Percentiles rank a stretch among this genome's conserved stretches.
phyloP scores from a whole-genome alignment of 2,888 invertebrate species.

The Allacma fusca region DNA sequence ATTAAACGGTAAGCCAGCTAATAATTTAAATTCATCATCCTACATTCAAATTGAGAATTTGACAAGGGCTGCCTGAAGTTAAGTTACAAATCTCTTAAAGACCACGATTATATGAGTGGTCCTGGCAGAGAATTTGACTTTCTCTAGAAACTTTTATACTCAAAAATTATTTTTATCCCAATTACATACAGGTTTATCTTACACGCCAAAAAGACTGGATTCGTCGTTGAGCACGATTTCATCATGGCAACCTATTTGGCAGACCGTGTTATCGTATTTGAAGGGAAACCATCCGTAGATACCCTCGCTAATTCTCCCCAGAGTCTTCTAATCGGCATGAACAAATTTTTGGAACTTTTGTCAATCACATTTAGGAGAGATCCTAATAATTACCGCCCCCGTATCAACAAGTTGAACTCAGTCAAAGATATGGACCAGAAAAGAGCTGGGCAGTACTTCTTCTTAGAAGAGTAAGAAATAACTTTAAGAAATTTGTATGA shows the following conservation, averaged over 20 bases:
- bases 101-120: too few species aligned
- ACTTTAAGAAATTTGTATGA: neutral
- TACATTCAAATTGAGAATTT: too few species aligned
- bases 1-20: conserved; percentile 80
- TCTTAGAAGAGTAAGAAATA: conserved; percentile 85
- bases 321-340: conserved; percentile 96
- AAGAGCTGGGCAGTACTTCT: conserved; percentile 96
- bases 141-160: too few species aligned
- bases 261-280: conserved; percentile 98
- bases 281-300: conserved; percentile 88
- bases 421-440: conserved; percentile 99
- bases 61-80: too few species aligned
- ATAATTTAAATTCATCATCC: neutral
- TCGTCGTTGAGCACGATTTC: conserved; percentile 99
- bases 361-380: conserved; percentile 98
- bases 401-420: conserved; percentile 96
- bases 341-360: conserved; percentile 90
- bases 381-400: conserved; percentile 97
- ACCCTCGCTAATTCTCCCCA: conserved; percentile 92
- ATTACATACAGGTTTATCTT: conserved; percentile 81
- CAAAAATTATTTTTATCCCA: too few species aligned
- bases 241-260: conserved; percentile 99
- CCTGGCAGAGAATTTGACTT: too few species aligned
- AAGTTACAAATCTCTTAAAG: too few species aligned
- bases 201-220: conserved; percentile 99